These are phyloP conservation scores for Cosmorhoe ocellata DNA, from an alignment of 2,888 invertebrate genomes.

Conservation along the genomic window DNA sequence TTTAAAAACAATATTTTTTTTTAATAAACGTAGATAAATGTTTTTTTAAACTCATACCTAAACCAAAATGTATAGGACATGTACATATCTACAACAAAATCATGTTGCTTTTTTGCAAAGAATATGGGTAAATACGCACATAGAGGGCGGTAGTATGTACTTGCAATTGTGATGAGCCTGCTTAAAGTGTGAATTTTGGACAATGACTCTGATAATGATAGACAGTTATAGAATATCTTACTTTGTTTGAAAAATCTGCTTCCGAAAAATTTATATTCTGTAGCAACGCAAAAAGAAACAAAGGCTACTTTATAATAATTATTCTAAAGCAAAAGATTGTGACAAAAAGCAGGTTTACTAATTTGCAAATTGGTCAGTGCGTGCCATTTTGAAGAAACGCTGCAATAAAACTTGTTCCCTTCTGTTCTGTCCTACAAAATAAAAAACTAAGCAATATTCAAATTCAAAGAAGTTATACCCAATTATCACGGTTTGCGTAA, in stretches of 20 bases:
- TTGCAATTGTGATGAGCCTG: no score
- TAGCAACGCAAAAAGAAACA: constrained; percentile 24
- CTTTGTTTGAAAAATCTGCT: no score
- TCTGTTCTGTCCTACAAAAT: constrained; percentile 29
- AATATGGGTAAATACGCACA: no score
- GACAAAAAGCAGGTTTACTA: constrained; percentile 50
- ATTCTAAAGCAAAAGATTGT: constrained; percentile 34
- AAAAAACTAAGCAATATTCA: constrained; percentile 51
- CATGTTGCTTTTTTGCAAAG: no score
- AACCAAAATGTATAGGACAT: no score
- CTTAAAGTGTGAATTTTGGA: no score
- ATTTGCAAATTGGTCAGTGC: constrained; percentile 52
- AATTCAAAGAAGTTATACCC: constrained; percentile 63
- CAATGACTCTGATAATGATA: no score
- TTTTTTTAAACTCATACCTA: no score
- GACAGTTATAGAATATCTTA: no score
- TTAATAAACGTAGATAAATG: neutral
- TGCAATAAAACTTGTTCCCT: constrained; percentile 38
- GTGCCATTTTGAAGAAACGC: constrained; percentile 49
- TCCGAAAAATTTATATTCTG: no score
- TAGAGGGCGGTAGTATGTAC: no score
- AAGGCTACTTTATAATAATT: constrained; percentile 51
- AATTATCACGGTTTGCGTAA: constrained; percentile 55
- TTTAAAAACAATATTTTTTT: constrained; percentile 1
- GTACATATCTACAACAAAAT: no score